Conservation (phyloP, 2,888 invertebrate species). For the Leucozona laternaria region DNA sequence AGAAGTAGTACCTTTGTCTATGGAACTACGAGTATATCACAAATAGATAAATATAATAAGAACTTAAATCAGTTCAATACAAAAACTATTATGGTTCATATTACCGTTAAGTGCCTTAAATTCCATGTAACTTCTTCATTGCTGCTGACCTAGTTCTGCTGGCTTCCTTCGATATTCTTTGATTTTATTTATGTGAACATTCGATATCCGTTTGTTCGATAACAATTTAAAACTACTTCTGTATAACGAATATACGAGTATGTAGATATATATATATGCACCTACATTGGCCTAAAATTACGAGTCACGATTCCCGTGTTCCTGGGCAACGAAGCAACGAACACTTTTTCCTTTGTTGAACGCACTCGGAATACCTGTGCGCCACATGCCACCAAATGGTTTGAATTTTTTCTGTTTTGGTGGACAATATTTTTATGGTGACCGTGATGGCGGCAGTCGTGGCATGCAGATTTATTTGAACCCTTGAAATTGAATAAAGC, state of each 20-base stretch:
- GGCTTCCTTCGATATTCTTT: conserved; percentile 20
- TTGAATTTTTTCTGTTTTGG: conserved; percentile 47
- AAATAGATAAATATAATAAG: no score
- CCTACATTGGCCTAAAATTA: conserved; percentile 53
- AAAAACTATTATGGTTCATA: not conserved
- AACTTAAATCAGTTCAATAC: not conserved
- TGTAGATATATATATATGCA: not conserved
- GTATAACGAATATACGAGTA: not conserved
- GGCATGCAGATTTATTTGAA: conserved; percentile 72
- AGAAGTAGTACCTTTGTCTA: no score
- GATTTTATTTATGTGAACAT: conserved; percentile 32
- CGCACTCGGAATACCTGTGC: conserved; percentile 52
- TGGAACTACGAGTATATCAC: no score
- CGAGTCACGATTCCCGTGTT: conserved; percentile 71
- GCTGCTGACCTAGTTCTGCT: conserved; percentile 22
- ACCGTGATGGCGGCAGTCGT: conserved; percentile 43
- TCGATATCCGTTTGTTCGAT: conserved; percentile 38
- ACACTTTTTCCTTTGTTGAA: conserved; percentile 59
- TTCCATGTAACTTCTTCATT: conserved; percentile 19
- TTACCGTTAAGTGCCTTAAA: not conserved
- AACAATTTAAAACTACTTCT: conserved; percentile 34
- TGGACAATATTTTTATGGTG: conserved; percentile 35
- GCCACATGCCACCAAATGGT: conserved; percentile 54
- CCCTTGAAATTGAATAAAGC: conserved; percentile 53
- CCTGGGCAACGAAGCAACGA: conserved; percentile 40